These are phyloP conservation scores for Agrochola litura DNA, from an alignment of 2,888 invertebrate species.

Conservation along the genomic window DNA sequence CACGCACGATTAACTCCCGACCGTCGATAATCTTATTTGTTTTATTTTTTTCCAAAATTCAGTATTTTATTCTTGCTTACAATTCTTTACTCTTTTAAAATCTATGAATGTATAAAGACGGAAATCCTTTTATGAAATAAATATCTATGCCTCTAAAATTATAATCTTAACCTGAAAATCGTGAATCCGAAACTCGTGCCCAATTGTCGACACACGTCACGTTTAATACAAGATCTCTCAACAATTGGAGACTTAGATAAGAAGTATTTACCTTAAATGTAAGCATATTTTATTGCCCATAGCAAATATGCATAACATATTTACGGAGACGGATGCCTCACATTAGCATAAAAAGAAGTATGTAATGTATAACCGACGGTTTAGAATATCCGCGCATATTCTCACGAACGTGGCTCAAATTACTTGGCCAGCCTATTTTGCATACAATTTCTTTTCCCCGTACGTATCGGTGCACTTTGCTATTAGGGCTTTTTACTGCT, in stretches of 20 bases:
- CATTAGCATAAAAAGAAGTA: constrained; percentile 76
- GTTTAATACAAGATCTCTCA: constrained; percentile 17
- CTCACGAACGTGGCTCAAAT: constrained; percentile 75
- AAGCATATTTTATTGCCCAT: constrained; percentile 54
- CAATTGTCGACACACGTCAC: constrained; percentile 1
- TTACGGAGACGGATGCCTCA: constrained; percentile 69
- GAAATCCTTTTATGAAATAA: not conserved
- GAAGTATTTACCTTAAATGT: constrained; percentile 42
- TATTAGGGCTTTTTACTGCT: constrained; percentile 61
- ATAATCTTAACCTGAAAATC: constrained; percentile 3
- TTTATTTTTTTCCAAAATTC: constrained; percentile 49
- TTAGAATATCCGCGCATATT: constrained; percentile 75
- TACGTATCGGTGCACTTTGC: constrained; percentile 67
- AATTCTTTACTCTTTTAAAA: constrained; percentile 6
- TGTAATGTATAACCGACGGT: constrained; percentile 65
- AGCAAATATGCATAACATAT: constrained; percentile 70
- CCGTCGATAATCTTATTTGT: constrained; percentile 61
- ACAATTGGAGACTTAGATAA: constrained; percentile 30
- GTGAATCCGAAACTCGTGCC: not conserved
- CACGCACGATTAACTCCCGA: constrained; percentile 67
- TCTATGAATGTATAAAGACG: not conserved
- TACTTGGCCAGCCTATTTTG: constrained; percentile 71
- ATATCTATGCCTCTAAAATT: not conserved
- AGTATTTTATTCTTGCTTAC: constrained; percentile 20
- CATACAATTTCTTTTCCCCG: constrained; percentile 71